phyloP scores from a whole-genome alignment of 2,888 invertebrate species.

The Galeruca laticollis region DNA sequence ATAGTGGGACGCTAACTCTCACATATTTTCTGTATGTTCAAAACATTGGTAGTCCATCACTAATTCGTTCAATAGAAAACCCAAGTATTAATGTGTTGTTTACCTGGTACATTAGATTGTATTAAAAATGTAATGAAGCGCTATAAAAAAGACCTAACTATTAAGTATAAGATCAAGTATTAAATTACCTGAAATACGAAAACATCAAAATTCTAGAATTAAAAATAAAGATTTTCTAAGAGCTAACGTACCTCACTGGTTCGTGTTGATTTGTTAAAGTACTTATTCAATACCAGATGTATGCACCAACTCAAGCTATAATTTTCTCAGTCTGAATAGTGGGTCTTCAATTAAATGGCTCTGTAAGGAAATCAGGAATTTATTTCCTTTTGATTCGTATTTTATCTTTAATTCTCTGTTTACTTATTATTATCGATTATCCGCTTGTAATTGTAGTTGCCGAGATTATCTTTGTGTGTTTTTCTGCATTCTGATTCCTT shows the following conservation, averaged over 20 bases:
- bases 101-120: too few relatives aligned
- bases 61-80: too few relatives aligned
- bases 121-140: too few relatives aligned
- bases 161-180: not conserved
- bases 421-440: constrained; percentile 54
- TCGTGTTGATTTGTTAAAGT: constrained; percentile 64
- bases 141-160: too few relatives aligned
- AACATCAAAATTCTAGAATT: not conserved
- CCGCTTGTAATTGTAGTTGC: constrained; percentile 58
- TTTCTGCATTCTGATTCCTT: constrained; percentile 41
- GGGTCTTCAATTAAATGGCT: constrained; percentile 64
- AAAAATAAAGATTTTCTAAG: too few relatives aligned
- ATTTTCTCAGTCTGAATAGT: constrained; percentile 62
- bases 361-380: constrained; percentile 55
- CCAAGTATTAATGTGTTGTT: too few relatives aligned
- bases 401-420: constrained; percentile 40
- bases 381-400: constrained; percentile 53
- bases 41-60: too few relatives aligned
- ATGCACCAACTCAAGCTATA: constrained; percentile 61
- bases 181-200: not conserved
- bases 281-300: constrained; percentile 63
- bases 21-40: too few relatives aligned
- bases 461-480: constrained; percentile 50
- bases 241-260: constrained; percentile 16
- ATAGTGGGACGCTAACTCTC: too few relatives aligned